phyloP scores from a whole-genome alignment of 2,113 vertebrate genomes.

The Ammodytes dubius region DNA sequence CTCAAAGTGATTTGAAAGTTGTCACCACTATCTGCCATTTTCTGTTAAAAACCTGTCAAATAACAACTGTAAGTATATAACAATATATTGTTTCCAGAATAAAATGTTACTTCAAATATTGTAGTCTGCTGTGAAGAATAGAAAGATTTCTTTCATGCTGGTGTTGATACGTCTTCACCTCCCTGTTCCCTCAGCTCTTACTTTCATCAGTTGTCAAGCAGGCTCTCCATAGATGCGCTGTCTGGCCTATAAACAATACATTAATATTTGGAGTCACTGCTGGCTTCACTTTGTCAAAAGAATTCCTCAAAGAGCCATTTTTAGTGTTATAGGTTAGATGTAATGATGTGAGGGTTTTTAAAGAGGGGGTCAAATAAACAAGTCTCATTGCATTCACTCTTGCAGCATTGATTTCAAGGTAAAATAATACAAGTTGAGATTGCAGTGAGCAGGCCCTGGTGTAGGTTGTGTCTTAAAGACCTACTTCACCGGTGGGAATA shows the following conservation, averaged over 20 bases:
- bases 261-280: constrained; percentile 28
- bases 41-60: neutral
- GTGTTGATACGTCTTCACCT: constrained; percentile 20
- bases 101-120: neutral
- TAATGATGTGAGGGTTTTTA: constrained; percentile 30
- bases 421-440: neutral
- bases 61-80: neutral
- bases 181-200: constrained; percentile 27
- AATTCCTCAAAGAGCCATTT: constrained; percentile 27
- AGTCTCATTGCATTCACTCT: neutral
- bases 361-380: constrained; percentile 14
- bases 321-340: constrained; percentile 8
- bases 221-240: constrained; percentile 20
- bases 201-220: constrained; percentile 20
- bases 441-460: too few species aligned
- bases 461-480: too few species aligned
- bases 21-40: neutral
- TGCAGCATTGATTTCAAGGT: neutral
- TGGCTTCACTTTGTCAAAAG: constrained; percentile 15
- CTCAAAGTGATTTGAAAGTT: constrained; percentile 11
- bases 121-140: neutral
- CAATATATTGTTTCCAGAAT: neutral
- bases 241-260: constrained; percentile 27
- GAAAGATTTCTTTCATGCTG: constrained; percentile 15
- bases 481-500: too few species aligned